A percentile compares a stretch with the other conserved stretches of the same genome.
Evolutionary conservation across 2,113 vertebrate species (phyloP).

Genomic region (Benitochromis conjunctus): DNA sequence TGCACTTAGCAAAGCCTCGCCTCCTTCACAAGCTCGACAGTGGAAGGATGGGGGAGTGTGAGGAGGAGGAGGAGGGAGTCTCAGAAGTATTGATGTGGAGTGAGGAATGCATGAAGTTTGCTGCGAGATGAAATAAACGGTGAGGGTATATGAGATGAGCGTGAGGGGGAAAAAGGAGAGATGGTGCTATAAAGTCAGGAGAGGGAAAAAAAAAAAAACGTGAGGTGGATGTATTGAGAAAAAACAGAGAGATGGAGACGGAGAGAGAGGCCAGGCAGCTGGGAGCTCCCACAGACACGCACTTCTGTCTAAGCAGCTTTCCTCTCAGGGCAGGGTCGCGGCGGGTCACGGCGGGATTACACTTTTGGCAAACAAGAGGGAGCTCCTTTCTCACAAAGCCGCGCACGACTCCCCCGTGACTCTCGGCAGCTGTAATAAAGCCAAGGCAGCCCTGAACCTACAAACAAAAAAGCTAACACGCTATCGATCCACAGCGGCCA

Average conservation of each 20-base stretch:
- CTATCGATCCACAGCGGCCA: constrained; percentile 74
- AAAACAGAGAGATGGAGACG: constrained; percentile 12
- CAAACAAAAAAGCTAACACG: constrained; percentile 81
- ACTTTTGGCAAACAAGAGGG: constrained; percentile 81
- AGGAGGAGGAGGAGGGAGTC: neutral
- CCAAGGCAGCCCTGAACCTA: constrained; percentile 72
- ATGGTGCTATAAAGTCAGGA: neutral
- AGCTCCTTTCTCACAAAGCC: constrained; percentile 71
- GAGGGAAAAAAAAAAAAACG: neutral
- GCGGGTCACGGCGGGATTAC: constrained; percentile 75
- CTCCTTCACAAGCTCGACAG: constrained; percentile 25
- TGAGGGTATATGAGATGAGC: neutral
- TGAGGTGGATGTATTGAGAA: constrained; percentile 9
- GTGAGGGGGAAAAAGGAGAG: neutral
- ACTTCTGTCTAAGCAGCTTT: constrained; percentile 78
- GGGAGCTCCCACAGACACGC: constrained; percentile 67
- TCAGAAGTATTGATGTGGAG: constrained; percentile 27
- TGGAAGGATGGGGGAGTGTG: neutral
- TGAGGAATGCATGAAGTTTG: neutral
- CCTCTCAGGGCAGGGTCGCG: constrained; percentile 73
- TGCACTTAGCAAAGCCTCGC: constrained; percentile 56
- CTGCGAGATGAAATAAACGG: neutral
- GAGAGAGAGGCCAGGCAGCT: constrained; percentile 38
- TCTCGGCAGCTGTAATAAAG: constrained; percentile 77
- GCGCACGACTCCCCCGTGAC: constrained; percentile 72